A percentile compares a stretch with the other conserved stretches of the same genome.
phyloP scores from a whole-genome alignment of 1,140 invertebrate genomes.

The Cephus cinctus region DNA sequence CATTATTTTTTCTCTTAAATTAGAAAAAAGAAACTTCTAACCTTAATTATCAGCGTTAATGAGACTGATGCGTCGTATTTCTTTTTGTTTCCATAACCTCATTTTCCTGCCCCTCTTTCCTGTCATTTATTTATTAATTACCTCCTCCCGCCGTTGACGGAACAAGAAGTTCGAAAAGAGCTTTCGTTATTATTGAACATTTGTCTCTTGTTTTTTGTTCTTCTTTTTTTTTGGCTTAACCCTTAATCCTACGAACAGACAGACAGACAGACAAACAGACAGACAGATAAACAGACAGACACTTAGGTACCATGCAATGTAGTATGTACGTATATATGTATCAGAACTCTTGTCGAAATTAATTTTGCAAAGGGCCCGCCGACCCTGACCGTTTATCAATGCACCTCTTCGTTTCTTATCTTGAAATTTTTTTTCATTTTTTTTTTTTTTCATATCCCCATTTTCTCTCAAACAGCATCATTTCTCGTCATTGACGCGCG shows the following conservation, averaged over 20 bases:
- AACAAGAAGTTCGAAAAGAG: background rate
- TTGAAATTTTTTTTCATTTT: no score
- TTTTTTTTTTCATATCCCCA: background rate
- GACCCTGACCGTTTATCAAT: no score
- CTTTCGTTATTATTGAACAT: conserved; percentile 3
- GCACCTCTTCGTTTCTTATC: no score
- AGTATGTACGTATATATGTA: conserved; percentile 20
- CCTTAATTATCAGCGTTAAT: background rate
- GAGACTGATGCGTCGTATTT: background rate
- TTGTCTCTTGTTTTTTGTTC: conserved; percentile 1
- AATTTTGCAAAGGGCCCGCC: no score
- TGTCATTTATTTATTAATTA: background rate
- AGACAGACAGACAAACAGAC: conserved; percentile 11
- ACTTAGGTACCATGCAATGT: conserved; percentile 22
- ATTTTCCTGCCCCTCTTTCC: no score
- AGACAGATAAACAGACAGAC: conserved; percentile 16
- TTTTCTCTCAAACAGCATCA: background rate
- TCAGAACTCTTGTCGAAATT: conserved; percentile 1
- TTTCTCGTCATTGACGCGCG: background rate
- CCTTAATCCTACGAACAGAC: conserved; percentile 5
- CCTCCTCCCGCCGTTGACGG: background rate
- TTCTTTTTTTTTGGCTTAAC: background rate
- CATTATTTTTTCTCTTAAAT: background rate
- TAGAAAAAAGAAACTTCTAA: conserved; percentile 5
- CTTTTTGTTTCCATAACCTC: no score